Conservation (phyloP, 2,113 vertebrate species). For the Atherinomorus stipes region DNA sequence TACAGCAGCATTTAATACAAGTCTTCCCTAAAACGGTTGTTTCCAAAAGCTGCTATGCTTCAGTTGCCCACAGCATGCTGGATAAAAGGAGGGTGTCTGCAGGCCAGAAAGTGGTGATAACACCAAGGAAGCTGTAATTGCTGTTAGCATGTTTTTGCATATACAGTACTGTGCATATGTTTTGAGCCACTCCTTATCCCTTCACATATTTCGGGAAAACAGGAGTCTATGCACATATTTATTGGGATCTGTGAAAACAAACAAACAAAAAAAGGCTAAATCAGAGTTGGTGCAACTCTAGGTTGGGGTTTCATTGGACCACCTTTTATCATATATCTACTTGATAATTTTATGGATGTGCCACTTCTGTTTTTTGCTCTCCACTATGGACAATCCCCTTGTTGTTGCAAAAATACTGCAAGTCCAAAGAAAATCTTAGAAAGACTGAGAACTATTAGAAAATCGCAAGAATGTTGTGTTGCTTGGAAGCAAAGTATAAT, state of each 20-base stretch:
- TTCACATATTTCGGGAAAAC: not conserved
- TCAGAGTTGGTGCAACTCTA: too few relatives aligned
- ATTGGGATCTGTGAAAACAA: not conserved
- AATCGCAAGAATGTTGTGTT: too few relatives aligned
- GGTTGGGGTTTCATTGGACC: too few relatives aligned
- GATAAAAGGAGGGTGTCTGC: constrained; percentile 41
- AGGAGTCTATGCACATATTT: not conserved
- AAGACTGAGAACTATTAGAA: too few relatives aligned
- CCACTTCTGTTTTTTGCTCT: too few relatives aligned
- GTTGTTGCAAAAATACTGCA: too few relatives aligned
- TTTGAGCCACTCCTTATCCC: not conserved
- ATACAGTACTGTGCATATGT: not conserved
- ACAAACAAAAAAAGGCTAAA: too few relatives aligned
- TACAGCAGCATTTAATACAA: constrained; percentile 54
- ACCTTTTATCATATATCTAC: too few relatives aligned
- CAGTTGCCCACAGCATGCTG: constrained; percentile 9
- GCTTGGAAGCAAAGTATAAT: too few relatives aligned
- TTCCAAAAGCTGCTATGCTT: constrained; percentile 54
- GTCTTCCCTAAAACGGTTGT: constrained; percentile 43
- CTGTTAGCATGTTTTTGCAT: not conserved
- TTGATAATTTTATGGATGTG: too few relatives aligned
- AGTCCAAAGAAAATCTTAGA: too few relatives aligned
- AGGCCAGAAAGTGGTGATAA: constrained; percentile 19
- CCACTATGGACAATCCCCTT: too few relatives aligned
- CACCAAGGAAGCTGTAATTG: constrained; percentile 10